A percentile compares a stretch with the other conserved stretches of the same genome.
phyloP scores from a whole-genome alignment of 35 echinoderm and acorn worm genomes.

The Diadema setosum region DNA sequence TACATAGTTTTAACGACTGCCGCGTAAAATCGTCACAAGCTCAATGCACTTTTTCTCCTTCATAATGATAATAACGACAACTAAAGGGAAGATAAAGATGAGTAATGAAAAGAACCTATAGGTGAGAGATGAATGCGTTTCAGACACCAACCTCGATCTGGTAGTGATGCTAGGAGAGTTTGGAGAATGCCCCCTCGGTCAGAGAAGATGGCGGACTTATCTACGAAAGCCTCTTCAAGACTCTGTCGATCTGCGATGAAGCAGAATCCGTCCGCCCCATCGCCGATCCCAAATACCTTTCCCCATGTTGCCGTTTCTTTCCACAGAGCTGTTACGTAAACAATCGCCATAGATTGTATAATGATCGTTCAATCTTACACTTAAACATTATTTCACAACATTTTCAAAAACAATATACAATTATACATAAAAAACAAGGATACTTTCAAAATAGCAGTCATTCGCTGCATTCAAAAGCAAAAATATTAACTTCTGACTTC shows the following conservation, averaged over 20 bases:
- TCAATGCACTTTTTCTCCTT: too few relatives aligned
- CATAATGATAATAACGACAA: too few relatives aligned
- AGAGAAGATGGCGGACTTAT: neutral
- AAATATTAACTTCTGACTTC: neutral
- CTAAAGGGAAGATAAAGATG: too few relatives aligned
- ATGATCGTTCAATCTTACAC: too few relatives aligned
- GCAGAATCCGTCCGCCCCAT: neutral
- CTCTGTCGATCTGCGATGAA: neutral
- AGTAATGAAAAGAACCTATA: too few relatives aligned
- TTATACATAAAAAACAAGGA: neutral
- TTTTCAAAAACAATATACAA: too few relatives aligned
- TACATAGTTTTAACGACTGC: too few relatives aligned
- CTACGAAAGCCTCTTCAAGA: neutral
- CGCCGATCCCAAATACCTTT: neutral
- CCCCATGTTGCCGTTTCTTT: neutral
- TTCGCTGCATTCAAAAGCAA: neutral
- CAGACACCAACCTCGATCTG: neutral
- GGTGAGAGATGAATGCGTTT: too few relatives aligned
- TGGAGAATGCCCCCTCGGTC: neutral
- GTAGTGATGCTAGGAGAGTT: neutral
- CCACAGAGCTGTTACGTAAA: neutral
- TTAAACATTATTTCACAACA: too few relatives aligned
- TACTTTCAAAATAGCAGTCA: neutral
- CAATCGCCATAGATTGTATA: neutral
- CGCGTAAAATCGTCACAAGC: too few relatives aligned